A percentile compares a stretch with the other conserved stretches of the same genome.
These are phyloP conservation scores for Argyrosomus japonicus DNA, from an alignment of 2,113 vertebrate species.

Conservation along the genomic window DNA sequence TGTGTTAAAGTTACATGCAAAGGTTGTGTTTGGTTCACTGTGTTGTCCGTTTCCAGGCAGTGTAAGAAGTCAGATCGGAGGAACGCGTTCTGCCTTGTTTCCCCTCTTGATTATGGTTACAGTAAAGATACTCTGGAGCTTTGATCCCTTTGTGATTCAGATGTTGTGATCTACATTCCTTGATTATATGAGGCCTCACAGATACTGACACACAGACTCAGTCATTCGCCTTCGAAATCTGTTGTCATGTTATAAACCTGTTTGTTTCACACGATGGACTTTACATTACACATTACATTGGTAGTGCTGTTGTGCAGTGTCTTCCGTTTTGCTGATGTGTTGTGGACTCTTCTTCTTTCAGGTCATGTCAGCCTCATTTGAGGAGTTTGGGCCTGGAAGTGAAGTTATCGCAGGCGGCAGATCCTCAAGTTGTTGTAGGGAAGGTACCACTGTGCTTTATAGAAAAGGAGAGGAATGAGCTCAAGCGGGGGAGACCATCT, in stretches of 20 bases:
- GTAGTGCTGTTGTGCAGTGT: too few relatives aligned
- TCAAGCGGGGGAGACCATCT: constrained; percentile 88
- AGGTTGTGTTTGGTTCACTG: neutral
- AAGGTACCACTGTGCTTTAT: constrained; percentile 93
- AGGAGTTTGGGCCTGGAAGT: constrained; percentile 90
- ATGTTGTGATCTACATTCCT: neutral
- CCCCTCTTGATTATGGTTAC: neutral
- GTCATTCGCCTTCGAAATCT: neutral
- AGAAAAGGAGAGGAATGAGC: constrained; percentile 93
- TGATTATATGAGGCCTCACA: neutral
- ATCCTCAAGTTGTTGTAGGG: constrained; percentile 84
- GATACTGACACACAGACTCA: too few relatives aligned
- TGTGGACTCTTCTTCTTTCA: constrained; percentile 63
- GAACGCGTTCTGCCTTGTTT: neutral
- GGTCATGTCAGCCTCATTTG: constrained; percentile 87
- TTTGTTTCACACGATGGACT: neutral
- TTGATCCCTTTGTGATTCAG: constrained; percentile 4
- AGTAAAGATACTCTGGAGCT: neutral
- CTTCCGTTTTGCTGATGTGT: neutral
- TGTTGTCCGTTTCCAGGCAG: neutral
- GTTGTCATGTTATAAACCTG: neutral
- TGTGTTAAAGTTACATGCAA: neutral
- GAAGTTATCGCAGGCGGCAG: constrained; percentile 83
- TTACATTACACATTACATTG: neutral
- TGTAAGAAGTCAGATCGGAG: neutral